Base-by-base conservation (phyloP, 1,140 invertebrate genomes). In the Pemphigus obesinymphae region DNA sequence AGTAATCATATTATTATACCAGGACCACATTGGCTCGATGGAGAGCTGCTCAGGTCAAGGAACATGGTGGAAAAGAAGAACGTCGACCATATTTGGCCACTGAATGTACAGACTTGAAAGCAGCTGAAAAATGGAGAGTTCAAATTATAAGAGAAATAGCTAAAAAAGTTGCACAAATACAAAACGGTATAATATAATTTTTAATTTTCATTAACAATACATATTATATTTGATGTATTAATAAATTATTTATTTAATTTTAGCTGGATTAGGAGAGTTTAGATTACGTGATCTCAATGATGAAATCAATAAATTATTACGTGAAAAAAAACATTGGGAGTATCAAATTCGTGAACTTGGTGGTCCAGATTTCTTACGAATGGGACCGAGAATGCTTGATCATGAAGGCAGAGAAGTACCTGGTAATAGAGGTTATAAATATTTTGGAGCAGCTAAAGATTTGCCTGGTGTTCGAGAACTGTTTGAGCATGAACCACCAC, bases 401-500 rank as follows among this genome's bases (percentile, higher is more conserved):
- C 93, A 96, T 84, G 96, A 98, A 88, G 96, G 96, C 1, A 94
- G 96, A 86, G 98, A 99, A 90, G 97, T 99, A 0, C 96, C 97
- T 0, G 97, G 98, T 43, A 98, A 98, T 88, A 91, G 96, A 85
- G 98, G 98, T 0, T 99, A 99, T 86, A 99, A 99, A 88, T 99
- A 99, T 89, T 99, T 99, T 89, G 98, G 98, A 78, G 98, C 98
- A 48, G 97, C 98, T 0, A 98, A 99, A 88, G 97, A 99, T 89
- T 89, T 99, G 84, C 98, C 98, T 26, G 95, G 98, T 61, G 98
- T 99, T 11, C 89, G 97, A 83, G 98, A 99, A 88, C 87, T 99
- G 15, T 99, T 99, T 89, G 96, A 99, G 87, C 95, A 98, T 87
- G 96, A 97, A 87, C 94, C 96, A 29, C 95, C 95, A 10, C 91